These are phyloP conservation scores for Euzetes globulus DNA, from an alignment of 2,888 invertebrate species.

Conservation along the genomic window DNA sequence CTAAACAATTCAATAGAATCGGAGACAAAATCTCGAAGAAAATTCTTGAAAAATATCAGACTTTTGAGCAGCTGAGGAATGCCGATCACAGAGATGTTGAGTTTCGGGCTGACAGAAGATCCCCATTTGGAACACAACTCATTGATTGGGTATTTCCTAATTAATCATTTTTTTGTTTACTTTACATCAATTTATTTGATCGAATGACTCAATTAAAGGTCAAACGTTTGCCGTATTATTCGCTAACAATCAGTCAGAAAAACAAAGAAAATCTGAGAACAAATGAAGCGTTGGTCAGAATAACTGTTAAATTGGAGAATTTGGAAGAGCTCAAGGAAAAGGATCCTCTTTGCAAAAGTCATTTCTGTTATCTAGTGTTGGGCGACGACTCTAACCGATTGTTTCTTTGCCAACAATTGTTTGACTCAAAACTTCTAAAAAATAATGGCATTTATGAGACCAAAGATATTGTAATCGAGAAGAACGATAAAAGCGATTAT, in stretches of 20 bases:
- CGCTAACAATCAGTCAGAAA: neutral
- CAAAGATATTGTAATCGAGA: neutral
- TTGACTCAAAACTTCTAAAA: neutral
- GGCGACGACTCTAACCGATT: neutral
- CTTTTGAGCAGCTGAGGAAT: slow-evolving; percentile 50
- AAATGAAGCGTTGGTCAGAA: neutral
- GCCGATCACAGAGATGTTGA: slow-evolving; percentile 67
- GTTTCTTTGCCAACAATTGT: neutral
- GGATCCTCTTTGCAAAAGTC: neutral
- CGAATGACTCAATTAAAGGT: neutral
- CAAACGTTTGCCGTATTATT: slow-evolving; percentile 17
- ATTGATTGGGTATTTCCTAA: slow-evolving; percentile 27
- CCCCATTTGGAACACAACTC: slow-evolving; percentile 33
- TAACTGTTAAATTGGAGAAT: neutral
- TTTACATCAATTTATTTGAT: neutral
- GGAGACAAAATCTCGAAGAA: slow-evolving; percentile 54
- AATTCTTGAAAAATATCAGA: too few relatives aligned
- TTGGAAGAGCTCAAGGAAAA: neutral
- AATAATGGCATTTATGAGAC: slow-evolving; percentile 2
- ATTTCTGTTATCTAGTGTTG: neutral
- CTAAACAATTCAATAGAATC: slow-evolving; percentile 64
- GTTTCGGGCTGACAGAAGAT: slow-evolving; percentile 46
- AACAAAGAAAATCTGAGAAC: neutral
- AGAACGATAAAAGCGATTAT: neutral
- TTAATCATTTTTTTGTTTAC: neutral